Evolutionary conservation across 2,888 invertebrate genomes (phyloP).

Genomic region (Fragum fragum): DNA sequence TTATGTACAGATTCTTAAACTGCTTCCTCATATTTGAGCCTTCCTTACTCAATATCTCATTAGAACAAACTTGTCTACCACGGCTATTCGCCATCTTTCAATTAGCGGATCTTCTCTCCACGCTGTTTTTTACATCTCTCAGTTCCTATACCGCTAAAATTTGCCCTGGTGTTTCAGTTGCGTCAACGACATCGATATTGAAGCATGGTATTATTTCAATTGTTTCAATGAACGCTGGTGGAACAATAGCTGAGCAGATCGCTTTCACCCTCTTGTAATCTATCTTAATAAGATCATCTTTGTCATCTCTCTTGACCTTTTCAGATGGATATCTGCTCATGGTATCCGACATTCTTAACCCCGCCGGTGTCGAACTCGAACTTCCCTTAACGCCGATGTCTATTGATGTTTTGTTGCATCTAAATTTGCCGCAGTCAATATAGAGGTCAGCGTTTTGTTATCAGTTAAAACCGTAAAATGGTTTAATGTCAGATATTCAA

Average conservation of each 20-base stretch:
- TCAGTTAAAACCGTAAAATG: neutral
- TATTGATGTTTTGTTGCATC: neutral
- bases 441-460: neutral
- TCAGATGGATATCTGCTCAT: neutral
- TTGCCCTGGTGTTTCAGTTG: neutral
- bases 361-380: neutral
- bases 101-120: neutral
- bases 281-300: no score
- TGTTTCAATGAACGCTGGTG: no score
- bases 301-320: no score
- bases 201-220: no score
- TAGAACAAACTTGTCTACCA: neutral
- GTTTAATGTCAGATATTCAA: neutral
- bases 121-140: neutral
- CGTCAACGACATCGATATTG: neutral
- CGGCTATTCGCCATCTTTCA: constrained; percentile 5
- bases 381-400: neutral
- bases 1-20: neutral
- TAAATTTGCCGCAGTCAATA: neutral
- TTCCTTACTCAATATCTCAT: neutral
- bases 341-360: no score
- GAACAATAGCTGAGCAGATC: no score
- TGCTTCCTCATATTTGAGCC: no score
- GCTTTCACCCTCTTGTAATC: neutral
- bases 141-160: neutral